Evolutionary conservation across 64 coral and sea anemone genomes (phyloP).

Genomic region (Stichodactyla helianthus): DNA sequence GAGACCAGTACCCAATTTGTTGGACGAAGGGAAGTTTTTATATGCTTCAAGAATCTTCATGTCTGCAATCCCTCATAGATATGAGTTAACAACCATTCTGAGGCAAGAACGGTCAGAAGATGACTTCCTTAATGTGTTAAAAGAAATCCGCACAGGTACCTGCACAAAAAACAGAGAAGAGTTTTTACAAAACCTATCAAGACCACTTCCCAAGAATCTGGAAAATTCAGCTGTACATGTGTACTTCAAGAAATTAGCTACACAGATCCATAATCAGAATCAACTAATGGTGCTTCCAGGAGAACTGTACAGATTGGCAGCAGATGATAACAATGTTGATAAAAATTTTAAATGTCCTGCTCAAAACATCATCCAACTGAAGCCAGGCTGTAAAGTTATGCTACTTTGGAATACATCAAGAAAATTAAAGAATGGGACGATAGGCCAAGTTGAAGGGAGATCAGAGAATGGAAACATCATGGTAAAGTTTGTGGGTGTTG

Average conservation of each 20-base stretch:
- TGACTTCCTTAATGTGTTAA: slow-evolving; percentile 1
- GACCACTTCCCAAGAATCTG: background rate
- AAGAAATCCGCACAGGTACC: background rate
- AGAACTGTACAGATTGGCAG: background rate
- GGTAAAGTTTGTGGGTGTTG: background rate
- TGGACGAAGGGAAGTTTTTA: slow-evolving; percentile 26
- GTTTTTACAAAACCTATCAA: background rate
- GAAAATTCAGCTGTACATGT: background rate
- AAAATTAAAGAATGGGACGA: background rate
- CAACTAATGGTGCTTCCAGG: background rate
- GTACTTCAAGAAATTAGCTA: background rate
- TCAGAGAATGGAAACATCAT: background rate
- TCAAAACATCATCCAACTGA: background rate
- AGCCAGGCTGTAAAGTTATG: background rate
- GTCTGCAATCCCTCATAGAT: slow-evolving; percentile 15
- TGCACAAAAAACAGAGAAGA: background rate
- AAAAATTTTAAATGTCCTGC: background rate
- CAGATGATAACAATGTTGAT: background rate
- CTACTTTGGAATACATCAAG: background rate
- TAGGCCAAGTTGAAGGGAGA: background rate
- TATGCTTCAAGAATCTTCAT: slow-evolving; percentile 1
- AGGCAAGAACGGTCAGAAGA: background rate
- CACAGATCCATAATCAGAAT: background rate
- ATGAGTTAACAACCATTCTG: background rate
- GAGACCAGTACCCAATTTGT: slow-evolving; percentile 25